Base-by-base conservation (phyloP, 2,888 invertebrate genomes). In the Neria commutata region DNA sequence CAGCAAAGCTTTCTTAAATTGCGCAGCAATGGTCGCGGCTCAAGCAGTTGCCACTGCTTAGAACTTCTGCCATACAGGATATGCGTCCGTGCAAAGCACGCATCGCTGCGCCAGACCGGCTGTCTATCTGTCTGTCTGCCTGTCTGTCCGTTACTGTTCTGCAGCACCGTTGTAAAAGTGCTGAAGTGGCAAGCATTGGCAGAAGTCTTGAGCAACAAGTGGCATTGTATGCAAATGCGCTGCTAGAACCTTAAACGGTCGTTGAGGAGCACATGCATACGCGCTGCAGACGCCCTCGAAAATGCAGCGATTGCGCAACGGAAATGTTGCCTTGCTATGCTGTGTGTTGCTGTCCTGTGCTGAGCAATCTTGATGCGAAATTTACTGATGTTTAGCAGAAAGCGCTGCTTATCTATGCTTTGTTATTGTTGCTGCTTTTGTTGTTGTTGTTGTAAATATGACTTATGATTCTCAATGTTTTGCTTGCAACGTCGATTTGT, bases 211-310 rank as follows among this genome's bases (percentile, higher is more conserved):
- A 49, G 58, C 47, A 58, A 60, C n/a, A n/a, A 33, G 40, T 19
- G 33, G 45, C 54, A 60, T 63, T 63, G 63, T 63, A 63, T 63
- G 63, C 63, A 63, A 63, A 63, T 63, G 23, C 4, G 42, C 6
- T 21, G 5, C 3, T 6, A 42, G 19, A 42, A 42, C 42, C 42
- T 42, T 42, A 8, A 29, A 17, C 42, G 29, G 11, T n/a, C n/a
- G n/a, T n/a, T n/a, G n/a, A n/a, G n/a, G n/a, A n/a, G n/a, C n/a
- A n/a, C n/a, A n/a, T n/a, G n/a, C n/a, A n/a, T n/a, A n/a, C n/a
- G n/a, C n/a, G n/a, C n/a, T n/a, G n/a, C n/a, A n/a, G n/a, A n/a
- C n/a, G n/a, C n/a, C n/a, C n/a, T n/a, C n/a, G n/a, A n/a, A n/a
- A n/a, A n/a, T n/a, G 11, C 29, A 29, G 11, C 11, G 29, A 11